A percentile compares a stretch with the other conserved stretches of the same genome.
These are phyloP conservation scores for Leptinotarsa defecta DNA, from an alignment of 1,140 invertebrate genomes.

Conservation along the genomic window DNA sequence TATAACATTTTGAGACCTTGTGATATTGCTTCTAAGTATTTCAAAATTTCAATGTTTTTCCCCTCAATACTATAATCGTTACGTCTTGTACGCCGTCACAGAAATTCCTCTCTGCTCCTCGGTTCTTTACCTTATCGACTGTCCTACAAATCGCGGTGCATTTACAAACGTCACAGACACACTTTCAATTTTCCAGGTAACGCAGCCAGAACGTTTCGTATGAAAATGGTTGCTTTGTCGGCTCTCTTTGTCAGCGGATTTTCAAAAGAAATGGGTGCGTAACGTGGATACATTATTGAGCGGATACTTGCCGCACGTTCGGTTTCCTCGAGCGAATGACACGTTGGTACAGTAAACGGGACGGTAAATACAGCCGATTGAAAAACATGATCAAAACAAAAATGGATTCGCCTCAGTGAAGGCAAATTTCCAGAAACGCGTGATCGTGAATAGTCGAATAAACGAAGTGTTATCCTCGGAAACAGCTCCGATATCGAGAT, in stretches of 20 bases:
- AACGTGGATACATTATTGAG: neutral
- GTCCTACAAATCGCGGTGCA: neutral
- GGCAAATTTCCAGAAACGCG: neutral
- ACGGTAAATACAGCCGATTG: neutral
- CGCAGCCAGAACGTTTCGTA: neutral
- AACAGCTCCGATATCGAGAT: no score
- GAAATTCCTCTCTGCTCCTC: no score
- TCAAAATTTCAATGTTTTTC: no score
- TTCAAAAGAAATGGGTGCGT: neutral
- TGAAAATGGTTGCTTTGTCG: neutral
- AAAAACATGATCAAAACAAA: neutral
- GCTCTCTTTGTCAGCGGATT: neutral
- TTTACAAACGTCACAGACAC: conserved; percentile 3
- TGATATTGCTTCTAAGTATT: no score
- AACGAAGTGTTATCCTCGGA: no score
- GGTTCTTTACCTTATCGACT: neutral
- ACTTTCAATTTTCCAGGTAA: conserved; percentile 8
- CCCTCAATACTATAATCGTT: no score
- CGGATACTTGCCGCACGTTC: neutral
- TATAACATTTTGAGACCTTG: no score
- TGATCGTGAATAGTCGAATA: no score
- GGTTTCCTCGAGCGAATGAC: neutral
- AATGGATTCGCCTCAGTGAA: neutral
- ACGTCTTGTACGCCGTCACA: no score
- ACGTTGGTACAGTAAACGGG: neutral